A percentile compares a stretch with the other conserved stretches of the same genome.
phyloP scores from a whole-genome alignment of 1,140 invertebrate species.

The Drosophila virilis region DNA sequence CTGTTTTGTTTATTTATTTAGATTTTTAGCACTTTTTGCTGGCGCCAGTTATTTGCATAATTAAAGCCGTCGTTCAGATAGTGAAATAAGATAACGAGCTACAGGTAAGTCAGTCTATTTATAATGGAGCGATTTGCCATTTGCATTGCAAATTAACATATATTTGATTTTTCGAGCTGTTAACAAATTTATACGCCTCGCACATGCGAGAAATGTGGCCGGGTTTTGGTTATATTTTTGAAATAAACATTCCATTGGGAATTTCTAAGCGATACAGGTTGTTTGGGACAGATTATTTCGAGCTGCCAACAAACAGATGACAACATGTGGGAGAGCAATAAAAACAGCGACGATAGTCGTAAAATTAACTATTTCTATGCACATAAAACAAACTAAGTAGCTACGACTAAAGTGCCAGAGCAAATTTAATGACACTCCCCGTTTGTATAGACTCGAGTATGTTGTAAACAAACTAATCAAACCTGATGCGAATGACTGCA shows the following conservation, averaged over 20 bases:
- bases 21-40: slow-evolving; percentile 53
- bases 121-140: slow-evolving; percentile 42
- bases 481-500: neutral
- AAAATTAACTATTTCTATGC: slow-evolving; percentile 26
- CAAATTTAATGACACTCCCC: slow-evolving; percentile 18
- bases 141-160: slow-evolving; percentile 57
- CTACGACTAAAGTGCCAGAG: slow-evolving; percentile 1
- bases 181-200: slow-evolving; percentile 63
- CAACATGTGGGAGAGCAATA: slow-evolving; percentile 45
- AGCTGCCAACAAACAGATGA: slow-evolving; percentile 16
- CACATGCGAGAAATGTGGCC: slow-evolving; percentile 51
- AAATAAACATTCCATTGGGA: slow-evolving; percentile 49
- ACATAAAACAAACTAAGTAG: slow-evolving; percentile 36
- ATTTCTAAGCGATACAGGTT: slow-evolving; percentile 52
- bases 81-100: slow-evolving; percentile 53
- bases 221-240: slow-evolving; percentile 6
- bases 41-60: slow-evolving; percentile 78
- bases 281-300: slow-evolving; percentile 29
- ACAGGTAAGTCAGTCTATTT: slow-evolving; percentile 63
- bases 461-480: slow-evolving; percentile 35
- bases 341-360: slow-evolving; percentile 21
- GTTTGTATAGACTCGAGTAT: neutral
- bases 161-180: slow-evolving; percentile 26
- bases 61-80: slow-evolving; percentile 61
- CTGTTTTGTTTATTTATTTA: slow-evolving; percentile 14